phyloP scores from a whole-genome alignment of 2,113 vertebrate species.

The Oostethus manadensis region DNA sequence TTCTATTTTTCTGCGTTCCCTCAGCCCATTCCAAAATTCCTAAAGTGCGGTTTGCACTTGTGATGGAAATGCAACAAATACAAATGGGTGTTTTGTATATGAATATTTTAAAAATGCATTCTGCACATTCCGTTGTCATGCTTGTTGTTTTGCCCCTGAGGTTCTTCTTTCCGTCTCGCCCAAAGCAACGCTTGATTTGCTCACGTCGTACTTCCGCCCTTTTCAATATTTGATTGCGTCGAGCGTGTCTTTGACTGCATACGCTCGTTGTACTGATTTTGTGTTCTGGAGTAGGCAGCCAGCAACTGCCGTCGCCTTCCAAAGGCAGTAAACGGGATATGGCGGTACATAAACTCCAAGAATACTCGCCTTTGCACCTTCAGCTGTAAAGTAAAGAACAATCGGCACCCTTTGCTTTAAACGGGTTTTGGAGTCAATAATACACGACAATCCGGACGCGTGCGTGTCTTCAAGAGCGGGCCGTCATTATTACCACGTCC shows the following conservation, averaged over 20 bases:
- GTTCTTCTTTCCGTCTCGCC: background rate
- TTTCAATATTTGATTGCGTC: slow-evolving; percentile 34
- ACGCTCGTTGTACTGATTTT: slow-evolving; percentile 28
- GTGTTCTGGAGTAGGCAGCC: slow-evolving; percentile 35
- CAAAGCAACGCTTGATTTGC: no score
- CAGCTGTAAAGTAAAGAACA: no score
- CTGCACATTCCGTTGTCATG: background rate
- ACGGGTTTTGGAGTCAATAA: slow-evolving; percentile 38
- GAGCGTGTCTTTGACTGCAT: slow-evolving; percentile 27
- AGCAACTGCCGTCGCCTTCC: slow-evolving; percentile 10
- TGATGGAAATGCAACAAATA: slow-evolving; percentile 12
- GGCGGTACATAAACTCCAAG: no score
- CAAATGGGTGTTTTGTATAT: slow-evolving; percentile 17
- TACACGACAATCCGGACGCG: slow-evolving; percentile 69
- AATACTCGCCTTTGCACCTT: no score
- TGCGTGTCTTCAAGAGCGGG: slow-evolving; percentile 42
- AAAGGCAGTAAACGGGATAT: background rate
- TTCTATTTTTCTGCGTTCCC: background rate
- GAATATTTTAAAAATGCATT: background rate
- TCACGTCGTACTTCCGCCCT: slow-evolving; percentile 17
- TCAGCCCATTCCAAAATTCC: no score
- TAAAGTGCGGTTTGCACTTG: no score
- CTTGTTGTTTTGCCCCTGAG: background rate
- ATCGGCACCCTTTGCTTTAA: no score
- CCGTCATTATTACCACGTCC: no score